These are phyloP conservation scores for Papilio demoleus DNA, from an alignment of 2,888 invertebrate species.

Conservation along the genomic window DNA sequence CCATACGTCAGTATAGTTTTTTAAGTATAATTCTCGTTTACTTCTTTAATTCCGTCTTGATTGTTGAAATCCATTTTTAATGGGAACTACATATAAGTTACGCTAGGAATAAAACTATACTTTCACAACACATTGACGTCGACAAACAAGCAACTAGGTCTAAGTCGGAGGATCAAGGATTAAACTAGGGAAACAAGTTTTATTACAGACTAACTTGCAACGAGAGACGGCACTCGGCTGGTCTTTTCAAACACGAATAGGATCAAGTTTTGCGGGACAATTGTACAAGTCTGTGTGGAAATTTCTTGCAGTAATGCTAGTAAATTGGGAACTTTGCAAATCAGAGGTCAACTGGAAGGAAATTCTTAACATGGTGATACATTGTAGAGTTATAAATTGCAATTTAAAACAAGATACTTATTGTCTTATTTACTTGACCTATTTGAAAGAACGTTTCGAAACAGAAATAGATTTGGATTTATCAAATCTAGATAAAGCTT, in stretches of 20 bases:
- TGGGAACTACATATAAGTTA: too few species aligned
- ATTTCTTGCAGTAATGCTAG: constrained; percentile 27
- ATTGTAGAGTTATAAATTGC: background rate
- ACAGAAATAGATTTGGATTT: too few species aligned
- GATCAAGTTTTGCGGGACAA: constrained; percentile 36
- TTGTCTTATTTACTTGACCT: too few species aligned
- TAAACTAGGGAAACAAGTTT: constrained; percentile 5
- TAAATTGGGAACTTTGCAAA: constrained; percentile 36
- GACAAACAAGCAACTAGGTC: background rate
- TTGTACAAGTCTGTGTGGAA: constrained; percentile 26
- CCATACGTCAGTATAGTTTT: too few species aligned
- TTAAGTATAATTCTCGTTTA: too few species aligned
- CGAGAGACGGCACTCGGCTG: background rate
- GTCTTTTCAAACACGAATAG: constrained; percentile 27
- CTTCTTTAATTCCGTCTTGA: too few species aligned
- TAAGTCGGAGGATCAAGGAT: background rate
- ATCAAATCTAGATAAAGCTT: too few species aligned
- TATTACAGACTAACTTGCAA: constrained; percentile 15
- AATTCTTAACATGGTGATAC: constrained; percentile 5
- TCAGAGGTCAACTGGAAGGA: constrained; percentile 28
- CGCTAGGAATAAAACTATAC: background rate
- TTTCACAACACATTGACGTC: background rate
- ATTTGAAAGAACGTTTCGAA: too few species aligned
- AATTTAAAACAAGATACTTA: too few species aligned
- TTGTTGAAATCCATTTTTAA: too few species aligned